Percentiles rank a stretch among this genome's conserved stretches.
phyloP scores from a whole-genome alignment of 2,797 vertebrate genomes.

The Natrix natrix region DNA sequence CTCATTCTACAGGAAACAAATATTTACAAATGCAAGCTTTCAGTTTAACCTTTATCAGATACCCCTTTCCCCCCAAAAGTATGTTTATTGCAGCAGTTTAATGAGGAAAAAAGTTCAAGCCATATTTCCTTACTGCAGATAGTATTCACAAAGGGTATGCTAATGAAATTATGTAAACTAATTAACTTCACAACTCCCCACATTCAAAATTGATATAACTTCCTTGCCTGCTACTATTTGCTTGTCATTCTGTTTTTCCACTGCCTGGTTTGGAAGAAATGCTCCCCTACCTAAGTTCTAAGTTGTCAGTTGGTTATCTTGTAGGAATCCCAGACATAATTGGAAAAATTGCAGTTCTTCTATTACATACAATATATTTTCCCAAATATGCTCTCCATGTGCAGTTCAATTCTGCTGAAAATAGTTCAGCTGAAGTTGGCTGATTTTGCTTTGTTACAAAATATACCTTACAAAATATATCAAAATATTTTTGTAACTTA shows the following conservation, averaged over 20 bases:
- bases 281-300: not conserved
- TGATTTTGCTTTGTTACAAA: not conserved
- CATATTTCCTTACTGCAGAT: slow-evolving; percentile 36
- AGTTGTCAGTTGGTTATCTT: slow-evolving; percentile 26
- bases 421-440: not conserved
- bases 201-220: slow-evolving; percentile 65
- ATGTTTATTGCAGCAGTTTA: slow-evolving; percentile 53
- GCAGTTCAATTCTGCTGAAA: not conserved
- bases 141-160: slow-evolving; percentile 51
- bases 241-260: slow-evolving; percentile 57
- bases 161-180: slow-evolving; percentile 69
- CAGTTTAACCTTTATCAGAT: slow-evolving; percentile 49
- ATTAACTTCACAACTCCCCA: slow-evolving; percentile 64
- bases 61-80: slow-evolving; percentile 45
- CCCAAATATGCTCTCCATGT: not conserved
- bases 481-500: not conserved
- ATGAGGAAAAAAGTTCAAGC: slow-evolving; percentile 40
- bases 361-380: not conserved
- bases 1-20: slow-evolving; percentile 59
- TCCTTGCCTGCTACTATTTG: slow-evolving; percentile 50
- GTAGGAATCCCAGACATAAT: slow-evolving; percentile 23
- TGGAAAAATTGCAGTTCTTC: not conserved
- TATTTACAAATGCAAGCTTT: slow-evolving; percentile 47
- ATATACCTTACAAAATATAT: slow-evolving; percentile 16
- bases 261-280: slow-evolving; percentile 48